phyloP scores from a whole-genome alignment of 2,113 vertebrate species.

The Muscicapa adusta region DNA sequence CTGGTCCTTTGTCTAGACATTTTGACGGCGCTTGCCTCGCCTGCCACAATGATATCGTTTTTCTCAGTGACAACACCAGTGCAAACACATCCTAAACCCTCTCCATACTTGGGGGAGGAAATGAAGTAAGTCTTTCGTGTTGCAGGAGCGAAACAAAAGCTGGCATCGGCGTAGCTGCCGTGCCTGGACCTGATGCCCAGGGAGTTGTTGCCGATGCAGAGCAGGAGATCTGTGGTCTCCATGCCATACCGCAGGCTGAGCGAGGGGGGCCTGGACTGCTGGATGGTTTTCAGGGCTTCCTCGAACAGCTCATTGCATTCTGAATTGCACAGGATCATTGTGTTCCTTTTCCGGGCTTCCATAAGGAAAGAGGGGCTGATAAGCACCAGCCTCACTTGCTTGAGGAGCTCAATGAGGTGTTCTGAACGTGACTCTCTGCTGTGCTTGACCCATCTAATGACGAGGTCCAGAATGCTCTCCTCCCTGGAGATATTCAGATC shows the following conservation, averaged over 20 bases:
- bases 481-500: slow-evolving; percentile 91
- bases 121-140: slow-evolving; percentile 88
- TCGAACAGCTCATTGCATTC: slow-evolving; percentile 79
- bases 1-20: slow-evolving; percentile 85
- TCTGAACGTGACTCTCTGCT: slow-evolving; percentile 60
- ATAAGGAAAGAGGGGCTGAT: slow-evolving; percentile 82
- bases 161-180: slow-evolving; percentile 85
- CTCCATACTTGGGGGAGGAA: slow-evolving; percentile 89
- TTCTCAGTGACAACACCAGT: slow-evolving; percentile 88
- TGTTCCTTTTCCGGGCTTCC: slow-evolving; percentile 85
- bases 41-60: slow-evolving; percentile 88
- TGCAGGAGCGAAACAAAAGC: slow-evolving; percentile 87
- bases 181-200: slow-evolving; percentile 88
- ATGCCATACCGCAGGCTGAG: slow-evolving; percentile 89
- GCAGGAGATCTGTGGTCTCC: slow-evolving; percentile 91
- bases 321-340: slow-evolving; percentile 78
- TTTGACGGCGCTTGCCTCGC: slow-evolving; percentile 83
- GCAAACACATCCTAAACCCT: slow-evolving; percentile 85
- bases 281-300: slow-evolving; percentile 70
- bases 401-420: slow-evolving; percentile 85
- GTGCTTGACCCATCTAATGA: slow-evolving; percentile 87
- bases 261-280: slow-evolving; percentile 71
- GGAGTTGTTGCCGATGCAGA: slow-evolving; percentile 89
- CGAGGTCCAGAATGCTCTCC: slow-evolving; percentile 90
- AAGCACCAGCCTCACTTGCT: slow-evolving; percentile 85